Evolutionary conservation across 2,797 vertebrate genomes (phyloP), one percentile per base, ranked within the genome.

Genomic region (Lithobates pipiens): DNA sequence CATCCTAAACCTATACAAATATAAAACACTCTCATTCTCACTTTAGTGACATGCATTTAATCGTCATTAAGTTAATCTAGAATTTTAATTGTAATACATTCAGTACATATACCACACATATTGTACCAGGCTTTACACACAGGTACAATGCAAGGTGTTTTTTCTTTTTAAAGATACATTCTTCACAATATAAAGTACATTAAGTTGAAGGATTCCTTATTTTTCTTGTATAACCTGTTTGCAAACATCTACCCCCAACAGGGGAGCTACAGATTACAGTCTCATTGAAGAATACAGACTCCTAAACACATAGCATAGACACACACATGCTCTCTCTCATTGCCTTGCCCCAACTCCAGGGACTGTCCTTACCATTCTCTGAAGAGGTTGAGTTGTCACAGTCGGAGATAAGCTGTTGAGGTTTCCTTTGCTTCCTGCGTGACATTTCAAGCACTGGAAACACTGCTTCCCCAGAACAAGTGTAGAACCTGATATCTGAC

Each of bases 351-450:
- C 27, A 27, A 10, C 34, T 61, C n/a, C 32, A 54, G 5, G 46
- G 23, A 75, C 10, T 36, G 11, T 87, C 63, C 86, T 87, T 87
- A 93, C 93, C 92, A 91, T 92, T 91, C 88, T 93, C 92, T 88
- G 92, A 90, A 83, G 90, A 88, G 76, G 90, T 87, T 88, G 92
- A 89, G 85, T 91, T 92, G 89, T 92, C 91, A 85, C 91, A 89
- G 88, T 91, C 91, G 65, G 93, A 93, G 89, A 93, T 90, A 89
- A 93, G 89, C 89, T 93, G 93, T 29, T 93, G 93, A 72, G 92
- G 92, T 83, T 93, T 92, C 84, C 92, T 90, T 88, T 93, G 93
- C 90, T 93, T 93, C 83, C 92, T 91, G 83, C 92, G 92, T 89
- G 93, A 93, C 92, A 93, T 93, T 87, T 90, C 91, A 83, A 72